Base-by-base conservation (phyloP, 2,888 invertebrate genomes). In the Trichopria drosophilae region DNA sequence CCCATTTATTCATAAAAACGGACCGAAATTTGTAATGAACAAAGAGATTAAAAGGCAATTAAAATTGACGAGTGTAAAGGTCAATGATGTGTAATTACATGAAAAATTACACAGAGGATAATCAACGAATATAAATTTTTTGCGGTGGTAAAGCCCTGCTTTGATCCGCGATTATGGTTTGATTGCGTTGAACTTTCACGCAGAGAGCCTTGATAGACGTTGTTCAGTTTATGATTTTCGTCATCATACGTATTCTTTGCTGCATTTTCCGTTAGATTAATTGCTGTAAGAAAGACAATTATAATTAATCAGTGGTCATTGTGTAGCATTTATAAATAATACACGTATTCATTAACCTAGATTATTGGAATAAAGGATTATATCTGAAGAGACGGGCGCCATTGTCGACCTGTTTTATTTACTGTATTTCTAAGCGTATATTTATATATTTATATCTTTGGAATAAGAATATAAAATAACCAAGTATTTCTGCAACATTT, bases 141-240 rank as follows among this genome's bases (percentile, higher is more conserved):
- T 18, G 34, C 19, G 20, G 43, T 51, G 34, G 6, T 20, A 12
- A 32, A 23, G 22, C 31, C 32, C n/a, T 22, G 20, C 26, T 16
- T 46, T n/a, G n/a, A n/a, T n/a, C n/a, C n/a, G n/a, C n/a, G n/a
- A n/a, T n/a, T n/a, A n/a, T n/a, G n/a, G n/a, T n/a, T n/a, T n/a
- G n/a, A n/a, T n/a, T n/a, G n/a, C n/a, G n/a, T n/a, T n/a, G n/a
- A n/a, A 44, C 83, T 79, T 76, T 85, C 85, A 55, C 84, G 78
- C 24, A 85, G 76, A 2, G 85, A 81, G 34, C 85, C 84, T 65
- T 85, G 85, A 64, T 82, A 83, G 49, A 84, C 82, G 62, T 84
- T 65, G 58, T 71, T 71, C 42, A 73, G 57, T 48, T 70, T 66
- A 47, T 69, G 71, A 57, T 59, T 59, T 47, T 69, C 69, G 9